Evolutionary conservation across 2,888 invertebrate genomes (phyloP).

Genomic region (Rhogogaster chlorosoma): DNA sequence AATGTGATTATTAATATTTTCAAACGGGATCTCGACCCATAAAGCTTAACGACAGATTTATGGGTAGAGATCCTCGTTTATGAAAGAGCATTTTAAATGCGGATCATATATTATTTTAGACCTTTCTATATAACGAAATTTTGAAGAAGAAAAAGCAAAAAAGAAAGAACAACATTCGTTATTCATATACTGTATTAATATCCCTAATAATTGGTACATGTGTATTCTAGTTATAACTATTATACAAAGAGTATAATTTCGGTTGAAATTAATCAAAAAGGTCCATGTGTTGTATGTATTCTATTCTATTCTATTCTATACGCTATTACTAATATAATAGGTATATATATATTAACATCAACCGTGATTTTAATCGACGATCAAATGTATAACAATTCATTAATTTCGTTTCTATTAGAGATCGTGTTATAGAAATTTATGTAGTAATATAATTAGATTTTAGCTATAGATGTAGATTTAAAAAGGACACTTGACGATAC

Average conservation of each 20-base stretch:
- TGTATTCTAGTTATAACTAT: conserved; percentile 5
- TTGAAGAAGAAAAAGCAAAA: neutral
- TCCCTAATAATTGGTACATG: neutral
- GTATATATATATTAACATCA: neutral
- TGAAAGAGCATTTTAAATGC: neutral
- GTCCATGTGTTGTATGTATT: neutral
- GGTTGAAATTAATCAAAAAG: conserved; percentile 22
- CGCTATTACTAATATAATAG: neutral
- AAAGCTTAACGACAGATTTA: too few species aligned
- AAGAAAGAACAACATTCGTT: neutral
- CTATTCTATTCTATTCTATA: conserved; percentile 3
- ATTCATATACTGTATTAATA: conserved; percentile 24
- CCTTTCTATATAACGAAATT: neutral
- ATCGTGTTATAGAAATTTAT: conserved; percentile 9
- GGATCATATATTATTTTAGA: neutral
- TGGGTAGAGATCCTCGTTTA: too few species aligned
- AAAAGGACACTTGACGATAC: conserved; percentile 10
- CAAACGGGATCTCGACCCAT: too few species aligned
- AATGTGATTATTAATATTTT: neutral
- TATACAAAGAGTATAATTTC: neutral
- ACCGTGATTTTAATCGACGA: neutral
- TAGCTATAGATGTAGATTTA: conserved; percentile 5
- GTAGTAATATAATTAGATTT: neutral
- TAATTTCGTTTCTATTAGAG: neutral
- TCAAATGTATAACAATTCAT: neutral